Base-by-base conservation (phyloP, 2,797 vertebrate species). In the Neostethus bicornis region DNA sequence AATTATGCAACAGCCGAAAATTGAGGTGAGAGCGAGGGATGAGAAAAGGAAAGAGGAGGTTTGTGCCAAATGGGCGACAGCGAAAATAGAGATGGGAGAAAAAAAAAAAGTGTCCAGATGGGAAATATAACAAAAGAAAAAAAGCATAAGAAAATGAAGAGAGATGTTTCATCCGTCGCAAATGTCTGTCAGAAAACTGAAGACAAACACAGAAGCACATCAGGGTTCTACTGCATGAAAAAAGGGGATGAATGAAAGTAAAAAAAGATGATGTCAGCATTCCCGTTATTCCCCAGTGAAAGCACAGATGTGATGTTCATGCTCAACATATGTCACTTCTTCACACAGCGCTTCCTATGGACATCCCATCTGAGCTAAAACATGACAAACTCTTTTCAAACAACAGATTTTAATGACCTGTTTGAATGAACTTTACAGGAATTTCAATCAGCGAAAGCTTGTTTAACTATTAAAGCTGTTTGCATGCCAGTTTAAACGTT, bases 1-100 rank as follows among this genome's bases (percentile, higher is more conserved):
- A 92, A 92, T 92, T 91, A 92, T 91, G 90, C 90, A 91, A 85
- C 78, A 88, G 81, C 76, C 52, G 81, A 90, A 91, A 92, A 92
- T 90, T 90, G 88, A 92, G 91, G 90, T 90, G 89, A 90, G 86
- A 83, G 73, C 75, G 75, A 88, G 88, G 86, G 83, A 88, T 85
- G 85, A 84, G 75, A 77, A 65, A 64, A 77, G 77, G 77, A 76
- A 79, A 80, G 79, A 77, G 66, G 79, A 80, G 75, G 71, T 70
- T 63, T 70, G 73, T 84, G 81, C 85, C 88, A 87, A 86, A 87
- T 79, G 81, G 85, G 87, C 80, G 65, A 79, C 73, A 56, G 74
- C 73, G 71, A 63, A 68, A 74, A 69, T 51, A 60, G 47, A 46
- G 46, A 64, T 26, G 48, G 41, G 47, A 52, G 46, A 20, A 28